Base-by-base conservation (phyloP, 1,140 invertebrate genomes). In the Arion vulgaris region DNA sequence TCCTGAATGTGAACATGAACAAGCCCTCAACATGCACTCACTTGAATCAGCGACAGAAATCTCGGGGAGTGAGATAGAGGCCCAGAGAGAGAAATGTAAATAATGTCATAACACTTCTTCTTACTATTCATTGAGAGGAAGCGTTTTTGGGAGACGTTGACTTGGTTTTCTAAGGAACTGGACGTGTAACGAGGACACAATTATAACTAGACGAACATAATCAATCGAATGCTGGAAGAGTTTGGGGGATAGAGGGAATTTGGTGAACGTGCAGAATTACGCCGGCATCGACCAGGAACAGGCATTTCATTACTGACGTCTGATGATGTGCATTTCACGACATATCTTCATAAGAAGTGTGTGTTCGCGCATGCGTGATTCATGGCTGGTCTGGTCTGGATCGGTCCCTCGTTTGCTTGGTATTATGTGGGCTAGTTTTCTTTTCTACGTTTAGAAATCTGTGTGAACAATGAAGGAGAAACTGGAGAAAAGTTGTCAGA, bases 21-120 rank as follows among this genome's bases (percentile, higher is more conserved):
- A 49, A 73, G 71, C n/a, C 19, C 28, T 57, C 19, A 57, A 66
- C 28, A 32, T 34, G 62, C 62, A 66, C 62, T 66, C 62, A 32
- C 28, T 66, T 28, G n/a, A 66, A 66, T 66, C 62, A 66, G 62
- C 62, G 5, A 28, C 28, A 32, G n/a, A 28, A 66, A 66, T 66
- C 62, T 66, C 62, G 26, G 71, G 41, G 71, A n/a, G n/a, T n/a
- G n/a, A 39, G 71, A 39, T 39, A 73, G 71, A 73, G 38, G 41
- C 38, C 38, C 38, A 15, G 26, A 73, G 71, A 41, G 71, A 73
- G 71, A 73, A 49, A 73, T 39, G 41, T 39, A 73, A 73, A 73
- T 49, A 73, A 66, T 7, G 62, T 66, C 32, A 32, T 66, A 66
- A 32, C 62, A 66, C 62, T 66, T 66, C 53, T 66, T 66, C 62